phyloP scores from a whole-genome alignment of 2,888 invertebrate genomes.

The Napeogenes inachia region DNA sequence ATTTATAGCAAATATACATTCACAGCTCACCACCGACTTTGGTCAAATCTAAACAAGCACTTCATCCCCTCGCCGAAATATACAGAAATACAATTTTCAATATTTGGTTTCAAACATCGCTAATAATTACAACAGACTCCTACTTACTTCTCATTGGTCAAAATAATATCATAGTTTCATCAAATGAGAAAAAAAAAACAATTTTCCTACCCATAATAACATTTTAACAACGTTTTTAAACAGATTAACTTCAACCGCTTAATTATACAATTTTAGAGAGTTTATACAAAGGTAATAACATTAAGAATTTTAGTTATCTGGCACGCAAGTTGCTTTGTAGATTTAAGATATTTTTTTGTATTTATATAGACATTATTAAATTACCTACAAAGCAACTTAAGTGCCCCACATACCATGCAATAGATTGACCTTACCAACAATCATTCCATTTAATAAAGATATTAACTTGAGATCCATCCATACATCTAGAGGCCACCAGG shows the following conservation, averaged over 20 bases:
- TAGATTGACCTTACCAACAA: slow-evolving; percentile 11
- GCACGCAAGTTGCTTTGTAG: too few relatives aligned
- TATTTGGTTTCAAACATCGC: slow-evolving; percentile 10
- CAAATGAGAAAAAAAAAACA: too few relatives aligned
- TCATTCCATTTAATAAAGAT: slow-evolving; percentile 20
- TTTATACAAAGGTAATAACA: too few relatives aligned
- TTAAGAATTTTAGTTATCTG: too few relatives aligned
- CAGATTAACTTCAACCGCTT: too few relatives aligned
- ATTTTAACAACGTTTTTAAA: too few relatives aligned
- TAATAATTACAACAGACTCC: neutral
- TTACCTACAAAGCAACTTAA: neutral
- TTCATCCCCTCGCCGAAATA: slow-evolving; percentile 8
- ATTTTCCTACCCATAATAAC: too few relatives aligned
- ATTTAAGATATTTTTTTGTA: too few relatives aligned
- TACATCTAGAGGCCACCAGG: slow-evolving; percentile 35
- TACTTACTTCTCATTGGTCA: too few relatives aligned
- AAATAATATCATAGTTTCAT: too few relatives aligned
- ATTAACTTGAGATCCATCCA: slow-evolving; percentile 34
- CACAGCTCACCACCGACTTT: slow-evolving; percentile 44
- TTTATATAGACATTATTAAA: too few relatives aligned
- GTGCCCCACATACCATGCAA: neutral
- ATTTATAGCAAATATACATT: slow-evolving; percentile 56
- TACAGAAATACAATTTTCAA: slow-evolving; percentile 15
- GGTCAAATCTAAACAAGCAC: slow-evolving; percentile 38
- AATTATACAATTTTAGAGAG: too few relatives aligned